Base-by-base conservation (phyloP, 53 echinoderm and acorn worm genomes). In the Pentamera pediparva region DNA sequence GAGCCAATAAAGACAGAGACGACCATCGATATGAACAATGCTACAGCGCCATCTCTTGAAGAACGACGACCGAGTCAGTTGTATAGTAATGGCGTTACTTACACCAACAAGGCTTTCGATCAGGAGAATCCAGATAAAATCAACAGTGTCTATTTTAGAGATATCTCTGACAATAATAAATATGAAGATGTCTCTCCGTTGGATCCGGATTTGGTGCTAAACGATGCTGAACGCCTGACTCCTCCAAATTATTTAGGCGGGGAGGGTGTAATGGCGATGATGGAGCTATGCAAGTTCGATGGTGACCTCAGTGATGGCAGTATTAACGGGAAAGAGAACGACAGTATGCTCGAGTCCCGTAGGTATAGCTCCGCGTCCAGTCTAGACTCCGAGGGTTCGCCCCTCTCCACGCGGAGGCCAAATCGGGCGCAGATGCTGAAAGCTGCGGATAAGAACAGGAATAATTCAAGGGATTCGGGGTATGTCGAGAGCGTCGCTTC, bases 91-190 rank as follows among this genome's bases (percentile, higher is more conserved):
- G 67, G 67, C 43, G 67, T 45, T 67, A 28, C 67, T 67, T 67
- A 67, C 12, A 67, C 67, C 45, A 67, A 67, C n/a, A 41, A 67
- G 28, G 67, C 67, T 5, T 67, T 67, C 41, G 67, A 67, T 41
- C 15, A 43, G 28, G 30, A 20, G 15, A 41, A 43, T 39, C 67
- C 67, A 22, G 67, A 67, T 28, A 13, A 47, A 10, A 2, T 67
- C 30, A 41, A 67, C 18, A 47, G 30, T 28, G 40, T 18, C 7
- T 47, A 38, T 47, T n/a, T n/a, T n/a, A n/a, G n/a, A n/a, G n/a
- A n/a, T n/a, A n/a, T n/a, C n/a, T 43, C 67, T 26, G 25, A 24
- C 11, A 20, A 6, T 27, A 1, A 67, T 26, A 24, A 15, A 29
- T 57, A 57, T 6, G 41, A 41, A 15, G 47, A 11, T 25, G 0